These are phyloP conservation scores for Heliconius hortense DNA, from an alignment of 2,888 invertebrate genomes.

Conservation along the genomic window DNA sequence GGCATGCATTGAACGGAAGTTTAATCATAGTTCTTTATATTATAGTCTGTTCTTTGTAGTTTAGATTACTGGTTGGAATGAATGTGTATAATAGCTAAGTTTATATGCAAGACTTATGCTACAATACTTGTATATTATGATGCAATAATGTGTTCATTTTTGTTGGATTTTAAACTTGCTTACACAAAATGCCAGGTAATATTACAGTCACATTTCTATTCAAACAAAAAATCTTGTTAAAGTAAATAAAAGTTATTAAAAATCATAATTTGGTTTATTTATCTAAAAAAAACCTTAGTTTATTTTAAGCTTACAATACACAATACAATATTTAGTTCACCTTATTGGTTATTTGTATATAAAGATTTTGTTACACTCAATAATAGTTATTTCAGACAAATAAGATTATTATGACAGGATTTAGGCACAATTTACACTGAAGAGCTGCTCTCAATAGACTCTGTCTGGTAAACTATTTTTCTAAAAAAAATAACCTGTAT, in stretches of 20 bases:
- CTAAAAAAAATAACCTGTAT: too few species aligned
- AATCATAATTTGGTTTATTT: slow-evolving; percentile 27
- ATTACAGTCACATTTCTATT: slow-evolving; percentile 29
- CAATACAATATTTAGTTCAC: not conserved
- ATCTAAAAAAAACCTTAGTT: slow-evolving; percentile 3
- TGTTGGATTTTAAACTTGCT: slow-evolving; percentile 1
- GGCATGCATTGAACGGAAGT: slow-evolving; percentile 70
- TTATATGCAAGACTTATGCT: not conserved
- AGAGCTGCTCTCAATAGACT: not conserved
- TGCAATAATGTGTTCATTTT: slow-evolving; percentile 18
- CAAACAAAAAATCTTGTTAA: slow-evolving; percentile 8
- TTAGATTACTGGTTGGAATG: slow-evolving; percentile 23
- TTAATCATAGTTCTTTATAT: slow-evolving; percentile 23
- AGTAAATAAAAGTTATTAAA: slow-evolving; percentile 17
- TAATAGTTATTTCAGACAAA: not conserved
- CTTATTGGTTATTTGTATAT: not conserved
- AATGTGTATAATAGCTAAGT: not conserved
- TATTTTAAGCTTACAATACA: slow-evolving; percentile 8
- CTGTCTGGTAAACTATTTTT: not conserved
- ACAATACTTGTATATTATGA: slow-evolving; percentile 14
- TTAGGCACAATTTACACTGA: not conserved
- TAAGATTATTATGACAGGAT: not conserved
- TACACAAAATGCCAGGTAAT: slow-evolving; percentile 10
- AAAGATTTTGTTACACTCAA: slow-evolving; percentile 5
- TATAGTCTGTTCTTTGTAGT: slow-evolving; percentile 19